Conservation (phyloP, 2,113 vertebrate species). For the Gila orcuttii region DNA sequence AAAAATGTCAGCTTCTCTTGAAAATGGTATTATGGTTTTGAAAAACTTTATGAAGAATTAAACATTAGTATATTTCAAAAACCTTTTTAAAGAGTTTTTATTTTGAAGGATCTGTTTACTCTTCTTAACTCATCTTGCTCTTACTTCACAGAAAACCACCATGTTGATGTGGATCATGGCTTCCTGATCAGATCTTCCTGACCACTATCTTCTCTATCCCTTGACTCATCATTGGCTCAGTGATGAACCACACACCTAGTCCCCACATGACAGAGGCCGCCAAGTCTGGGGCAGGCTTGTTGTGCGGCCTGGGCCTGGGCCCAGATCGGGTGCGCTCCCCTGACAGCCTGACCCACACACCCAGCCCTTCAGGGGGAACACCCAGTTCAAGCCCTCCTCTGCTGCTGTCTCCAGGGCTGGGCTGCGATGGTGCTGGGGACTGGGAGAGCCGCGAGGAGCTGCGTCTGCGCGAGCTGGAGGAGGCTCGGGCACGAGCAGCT, state of each 20-base stretch:
- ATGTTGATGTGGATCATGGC: slow-evolving; percentile 23
- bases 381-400: slow-evolving; percentile 86
- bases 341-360: slow-evolving; percentile 81
- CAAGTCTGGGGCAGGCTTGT: slow-evolving; percentile 71
- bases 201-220: slow-evolving; percentile 24
- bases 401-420: slow-evolving; percentile 76
- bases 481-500: slow-evolving; percentile 88
- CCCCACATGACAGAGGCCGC: slow-evolving; percentile 75
- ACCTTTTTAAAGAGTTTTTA: neutral
- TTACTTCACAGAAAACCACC: slow-evolving; percentile 47
- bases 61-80: neutral
- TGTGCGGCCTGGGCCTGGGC: slow-evolving; percentile 83
- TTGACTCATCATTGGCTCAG: slow-evolving; percentile 51
- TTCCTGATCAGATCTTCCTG: slow-evolving; percentile 14
- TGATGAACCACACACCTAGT: slow-evolving; percentile 81
- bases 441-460: slow-evolving; percentile 97
- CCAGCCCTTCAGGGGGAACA: slow-evolving; percentile 84
- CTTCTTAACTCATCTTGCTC: neutral
- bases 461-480: slow-evolving; percentile 91
- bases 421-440: slow-evolving; percentile 78
- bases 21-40: neutral
- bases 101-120: neutral
- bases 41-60: neutral
- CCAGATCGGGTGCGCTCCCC: slow-evolving; percentile 81
- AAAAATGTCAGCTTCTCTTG: neutral